Evolutionary conservation across 2,888 invertebrate species (phyloP).

Genomic region (Heliconius sara): DNA sequence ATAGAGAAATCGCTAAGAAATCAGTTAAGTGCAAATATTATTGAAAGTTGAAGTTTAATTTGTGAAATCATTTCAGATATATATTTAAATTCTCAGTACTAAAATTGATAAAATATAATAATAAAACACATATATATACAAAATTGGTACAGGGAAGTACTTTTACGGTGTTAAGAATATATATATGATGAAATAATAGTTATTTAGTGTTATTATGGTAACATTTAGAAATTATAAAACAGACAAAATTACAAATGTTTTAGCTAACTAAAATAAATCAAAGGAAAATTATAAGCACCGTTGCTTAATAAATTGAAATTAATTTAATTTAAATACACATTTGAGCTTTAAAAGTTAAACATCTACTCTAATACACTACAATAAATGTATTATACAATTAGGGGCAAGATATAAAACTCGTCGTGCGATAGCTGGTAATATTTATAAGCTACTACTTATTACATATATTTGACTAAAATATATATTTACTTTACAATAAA

Average conservation of each 20-base stretch:
- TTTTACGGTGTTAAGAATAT: neutral
- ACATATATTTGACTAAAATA: constrained; percentile 21
- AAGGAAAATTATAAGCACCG: constrained; percentile 22
- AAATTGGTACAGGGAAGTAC: neutral
- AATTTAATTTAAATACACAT: constrained; percentile 27
- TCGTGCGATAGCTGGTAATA: constrained; percentile 73
- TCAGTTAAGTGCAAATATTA: constrained; percentile 7
- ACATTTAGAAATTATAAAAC: neutral
- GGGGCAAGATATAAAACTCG: constrained; percentile 70
- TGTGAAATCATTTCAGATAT: too few relatives aligned
- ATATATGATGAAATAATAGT: neutral
- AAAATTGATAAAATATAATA: neutral
- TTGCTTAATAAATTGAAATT: constrained; percentile 10
- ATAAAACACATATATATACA: neutral
- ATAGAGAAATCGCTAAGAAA: constrained; percentile 12
- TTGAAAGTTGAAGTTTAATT: too few relatives aligned
- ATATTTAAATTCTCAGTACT: neutral
- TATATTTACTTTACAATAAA: neutral
- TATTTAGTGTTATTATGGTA: constrained; percentile 10
- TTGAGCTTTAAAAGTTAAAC: constrained; percentile 49
- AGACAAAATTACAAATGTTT: constrained; percentile 12
- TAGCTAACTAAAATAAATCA: constrained; percentile 4
- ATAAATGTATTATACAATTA: constrained; percentile 24
- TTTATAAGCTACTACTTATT: constrained; percentile 33
- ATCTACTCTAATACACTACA: constrained; percentile 43